Evolutionary conservation across 2,797 vertebrate genomes (phyloP).

Genomic region (Coregonus sp.): DNA sequence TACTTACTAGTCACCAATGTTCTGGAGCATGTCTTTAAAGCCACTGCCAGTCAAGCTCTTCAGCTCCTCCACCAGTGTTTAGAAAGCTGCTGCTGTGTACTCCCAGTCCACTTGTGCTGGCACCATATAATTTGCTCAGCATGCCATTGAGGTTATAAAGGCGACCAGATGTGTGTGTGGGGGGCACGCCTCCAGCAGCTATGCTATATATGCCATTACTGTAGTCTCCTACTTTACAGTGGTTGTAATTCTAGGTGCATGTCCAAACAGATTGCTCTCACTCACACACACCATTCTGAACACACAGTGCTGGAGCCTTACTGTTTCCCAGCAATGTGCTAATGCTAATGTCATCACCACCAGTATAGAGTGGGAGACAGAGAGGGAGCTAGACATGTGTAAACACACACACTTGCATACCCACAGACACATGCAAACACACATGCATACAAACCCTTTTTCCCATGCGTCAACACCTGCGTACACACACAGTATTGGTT

Average conservation of each 20-base stretch:
- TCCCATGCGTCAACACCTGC: not conserved
- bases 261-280: slow-evolving; percentile 66
- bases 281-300: slow-evolving; percentile 20
- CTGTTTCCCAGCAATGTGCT: slow-evolving; percentile 26
- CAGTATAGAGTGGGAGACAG: not conserved
- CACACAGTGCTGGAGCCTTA: slow-evolving; percentile 20
- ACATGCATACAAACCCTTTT: not conserved
- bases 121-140: slow-evolving; percentile 75
- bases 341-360: slow-evolving; percentile 32
- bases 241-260: slow-evolving; percentile 53
- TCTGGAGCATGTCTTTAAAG: no score
- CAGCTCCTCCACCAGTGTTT: slow-evolving; percentile 56
- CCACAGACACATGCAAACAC: not conserved
- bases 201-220: slow-evolving; percentile 68
- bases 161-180: slow-evolving; percentile 67
- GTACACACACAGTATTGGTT: not conserved
- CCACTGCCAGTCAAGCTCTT: slow-evolving; percentile 26
- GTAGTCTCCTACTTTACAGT: slow-evolving; percentile 54
- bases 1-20: no score
- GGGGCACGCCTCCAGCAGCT: slow-evolving; percentile 64
- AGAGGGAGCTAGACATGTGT: not conserved
- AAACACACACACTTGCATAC: not conserved
- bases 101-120: slow-evolving; percentile 61
- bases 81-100: slow-evolving; percentile 53
- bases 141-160: slow-evolving; percentile 72